phyloP scores from a whole-genome alignment of 37 sponge, comb jelly and placozoan genomes.

The Spongia lamella region DNA sequence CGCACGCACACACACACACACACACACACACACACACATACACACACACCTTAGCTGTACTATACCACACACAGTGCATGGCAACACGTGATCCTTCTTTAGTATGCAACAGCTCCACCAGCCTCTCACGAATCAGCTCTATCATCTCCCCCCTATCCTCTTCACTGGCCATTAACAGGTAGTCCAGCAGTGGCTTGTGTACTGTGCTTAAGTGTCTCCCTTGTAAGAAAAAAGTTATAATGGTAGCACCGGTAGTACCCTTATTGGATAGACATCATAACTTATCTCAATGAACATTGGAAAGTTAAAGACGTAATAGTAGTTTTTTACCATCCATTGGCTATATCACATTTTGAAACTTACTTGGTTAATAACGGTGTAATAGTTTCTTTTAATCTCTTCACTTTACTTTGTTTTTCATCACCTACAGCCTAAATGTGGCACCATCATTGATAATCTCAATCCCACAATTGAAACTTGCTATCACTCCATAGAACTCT shows the following conservation, averaged over 20 bases:
- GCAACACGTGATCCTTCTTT: conserved; percentile 77
- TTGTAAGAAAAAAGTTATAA: too few species aligned
- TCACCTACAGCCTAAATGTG: too few species aligned
- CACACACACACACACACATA: too few species aligned
- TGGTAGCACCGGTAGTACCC: too few species aligned
- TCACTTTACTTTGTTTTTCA: too few species aligned
- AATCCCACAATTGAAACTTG: too few species aligned
- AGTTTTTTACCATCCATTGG: too few species aligned
- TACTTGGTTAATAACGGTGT: conserved; percentile 67
- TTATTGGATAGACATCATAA: too few species aligned
- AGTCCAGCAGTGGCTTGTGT: conserved; percentile 83
- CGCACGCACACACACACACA: too few species aligned
- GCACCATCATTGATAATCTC: too few species aligned
- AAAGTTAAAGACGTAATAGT: too few species aligned
- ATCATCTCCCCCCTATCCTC: conserved; percentile 57
- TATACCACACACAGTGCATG: conserved; percentile 86
- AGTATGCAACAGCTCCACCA: conserved; percentile 82
- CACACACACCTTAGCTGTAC: conserved; percentile 91
- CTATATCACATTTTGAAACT: neutral
- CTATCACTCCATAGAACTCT: conserved; percentile 75
- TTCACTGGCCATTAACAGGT: conserved; percentile 46
- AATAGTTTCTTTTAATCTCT: conserved; percentile 43
- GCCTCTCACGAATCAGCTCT: conserved; percentile 66
- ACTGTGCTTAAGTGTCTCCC: conserved; percentile 63
- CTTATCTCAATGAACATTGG: too few species aligned